Conservation (phyloP, 2,797 vertebrate species). For the Saguinus oedipus region DNA sequence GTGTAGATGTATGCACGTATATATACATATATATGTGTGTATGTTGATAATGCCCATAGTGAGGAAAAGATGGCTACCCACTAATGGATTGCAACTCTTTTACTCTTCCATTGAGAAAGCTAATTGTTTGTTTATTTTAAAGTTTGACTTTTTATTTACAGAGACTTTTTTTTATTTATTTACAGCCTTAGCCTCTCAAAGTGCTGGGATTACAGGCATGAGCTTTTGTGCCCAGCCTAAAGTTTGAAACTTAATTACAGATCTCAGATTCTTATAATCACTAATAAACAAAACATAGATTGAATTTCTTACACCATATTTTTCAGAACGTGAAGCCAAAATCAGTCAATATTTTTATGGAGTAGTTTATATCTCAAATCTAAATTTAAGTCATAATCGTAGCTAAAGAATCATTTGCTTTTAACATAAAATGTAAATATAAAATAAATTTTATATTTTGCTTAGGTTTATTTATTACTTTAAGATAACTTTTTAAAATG, state of each 20-base stretch:
- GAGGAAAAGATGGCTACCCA: neutral
- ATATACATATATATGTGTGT: neutral
- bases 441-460: constrained; percentile 29
- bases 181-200: neutral
- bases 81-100: neutral
- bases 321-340: neutral
- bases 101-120: neutral
- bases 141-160: neutral
- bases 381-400: neutral
- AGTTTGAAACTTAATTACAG: neutral
- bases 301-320: neutral
- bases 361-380: constrained; percentile 12
- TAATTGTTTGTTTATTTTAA: constrained; percentile 24
- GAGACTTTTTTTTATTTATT: too few species aligned
- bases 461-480: neutral
- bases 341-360: neutral
- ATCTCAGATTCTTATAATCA: neutral
- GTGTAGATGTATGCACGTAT: neutral
- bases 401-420: constrained; percentile 22
- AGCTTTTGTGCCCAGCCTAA: neutral
- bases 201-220: neutral
- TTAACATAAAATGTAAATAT: constrained; percentile 28
- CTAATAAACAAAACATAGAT: neutral
- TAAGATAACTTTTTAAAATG: neutral
- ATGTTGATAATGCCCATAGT: neutral